Base-by-base conservation (phyloP, 53 echinoderm and acorn worm genomes). In the Paracentrotus lividus region DNA sequence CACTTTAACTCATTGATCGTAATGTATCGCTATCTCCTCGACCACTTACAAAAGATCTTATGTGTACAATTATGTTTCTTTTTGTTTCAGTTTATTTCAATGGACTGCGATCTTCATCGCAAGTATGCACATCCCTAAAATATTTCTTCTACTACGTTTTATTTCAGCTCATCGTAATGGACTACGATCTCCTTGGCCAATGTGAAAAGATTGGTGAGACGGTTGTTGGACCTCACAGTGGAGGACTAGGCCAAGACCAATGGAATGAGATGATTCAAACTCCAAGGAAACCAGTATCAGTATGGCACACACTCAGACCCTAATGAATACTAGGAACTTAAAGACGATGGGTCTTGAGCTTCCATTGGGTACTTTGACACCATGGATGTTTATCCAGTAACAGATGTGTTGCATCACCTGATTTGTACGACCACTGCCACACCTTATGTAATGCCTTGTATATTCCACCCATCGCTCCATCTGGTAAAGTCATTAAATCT, bases 221-320 rank as follows among this genome's bases (percentile, higher is more conserved):
- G 31, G 58, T 90, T 23, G 92, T 96, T 20, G 99, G 99, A 77
- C 90, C 94, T 5, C 91, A 94, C 69, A 96, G 85, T 59, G 52
- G 93, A 1, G 99, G 96, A 38, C 93, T 94, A 20, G 99, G 97
- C 60, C 90, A 93, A 42, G 92, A 94, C 44, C 99, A 99, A 90
- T 99, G 99, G 99, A 51, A 92, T 43, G 99, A 99, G 60, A 99
- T 99, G 99, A 76, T 96, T 29, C 96, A 97, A 21, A 95, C 88
- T 2, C 97, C 96, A 13, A 53, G 99, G 31, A 97, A 97, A 94
- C 96, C 96, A 3, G 96, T 97, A 7, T 96, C 96, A 12, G 90
- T 96, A 40, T 99, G 99, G 99, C 99, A 99, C 47, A 95, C 99
- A 9, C 92, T 98, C 2, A 86, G 95, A 92, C 92, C 92, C 21